A percentile compares a stretch with the other conserved stretches of the same genome.
phyloP scores from a whole-genome alignment of 2,888 invertebrate genomes.

The Caenorhabditis becei region DNA sequence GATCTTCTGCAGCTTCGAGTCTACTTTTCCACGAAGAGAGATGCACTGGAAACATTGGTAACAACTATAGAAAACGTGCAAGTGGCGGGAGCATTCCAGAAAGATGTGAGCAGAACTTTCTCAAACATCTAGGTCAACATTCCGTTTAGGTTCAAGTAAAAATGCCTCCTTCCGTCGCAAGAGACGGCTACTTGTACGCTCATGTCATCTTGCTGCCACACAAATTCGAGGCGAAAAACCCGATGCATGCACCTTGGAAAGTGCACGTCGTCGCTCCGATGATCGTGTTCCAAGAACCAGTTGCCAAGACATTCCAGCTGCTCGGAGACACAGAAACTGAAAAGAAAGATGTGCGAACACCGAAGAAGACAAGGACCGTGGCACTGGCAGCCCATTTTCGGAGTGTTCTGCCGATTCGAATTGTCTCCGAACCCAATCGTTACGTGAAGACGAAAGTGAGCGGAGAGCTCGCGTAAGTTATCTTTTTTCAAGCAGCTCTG shows the following conservation, averaged over 20 bases:
- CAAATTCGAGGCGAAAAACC: slow-evolving; percentile 62
- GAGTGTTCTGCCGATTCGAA: slow-evolving; percentile 58
- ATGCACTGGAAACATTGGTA: slow-evolving; percentile 57
- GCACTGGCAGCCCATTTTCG: slow-evolving; percentile 60
- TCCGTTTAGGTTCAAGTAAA: slow-evolving; percentile 84
- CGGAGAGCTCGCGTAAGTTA: slow-evolving; percentile 54
- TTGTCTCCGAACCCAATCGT: slow-evolving; percentile 58
- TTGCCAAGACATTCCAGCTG: slow-evolving; percentile 78
- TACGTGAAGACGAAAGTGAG: slow-evolving; percentile 53
- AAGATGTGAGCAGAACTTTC: slow-evolving; percentile 20
- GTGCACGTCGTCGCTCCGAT: slow-evolving; percentile 64
- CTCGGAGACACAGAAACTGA: slow-evolving; percentile 46
- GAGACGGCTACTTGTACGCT: slow-evolving; percentile 90
- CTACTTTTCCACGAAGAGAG: slow-evolving; percentile 63
- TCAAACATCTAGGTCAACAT: neutral
- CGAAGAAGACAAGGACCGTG: slow-evolving; percentile 20
- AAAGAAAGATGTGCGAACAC: neutral
- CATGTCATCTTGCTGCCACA: slow-evolving; percentile 87
- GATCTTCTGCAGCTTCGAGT: slow-evolving; percentile 74
- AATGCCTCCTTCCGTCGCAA: slow-evolving; percentile 85
- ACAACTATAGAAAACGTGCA: slow-evolving; percentile 60
- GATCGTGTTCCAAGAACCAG: slow-evolving; percentile 79
- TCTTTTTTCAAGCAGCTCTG: neutral
- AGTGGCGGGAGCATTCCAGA: slow-evolving; percentile 47
- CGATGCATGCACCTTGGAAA: slow-evolving; percentile 66